Evolutionary conservation across 2,888 invertebrate genomes (phyloP).

Genomic region (Drosophila lacicola): DNA sequence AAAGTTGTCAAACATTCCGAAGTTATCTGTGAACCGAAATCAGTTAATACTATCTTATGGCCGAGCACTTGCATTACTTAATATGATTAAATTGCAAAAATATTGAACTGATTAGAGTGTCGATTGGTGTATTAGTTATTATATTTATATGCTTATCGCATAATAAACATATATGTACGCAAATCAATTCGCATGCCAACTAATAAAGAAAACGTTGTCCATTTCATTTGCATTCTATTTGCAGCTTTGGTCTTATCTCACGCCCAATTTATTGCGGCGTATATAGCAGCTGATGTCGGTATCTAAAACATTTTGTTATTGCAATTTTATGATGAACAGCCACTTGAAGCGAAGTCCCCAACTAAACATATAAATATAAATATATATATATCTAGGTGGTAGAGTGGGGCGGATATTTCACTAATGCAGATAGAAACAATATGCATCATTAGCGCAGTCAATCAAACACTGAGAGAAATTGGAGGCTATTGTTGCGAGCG

Average conservation of each 20-base stretch:
- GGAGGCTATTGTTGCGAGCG: background rate
- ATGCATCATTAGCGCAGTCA: slow-evolving; percentile 4
- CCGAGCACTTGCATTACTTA: background rate
- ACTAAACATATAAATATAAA: slow-evolving; percentile 2
- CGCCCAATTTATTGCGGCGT: slow-evolving; percentile 18
- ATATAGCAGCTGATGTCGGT: slow-evolving; percentile 12
- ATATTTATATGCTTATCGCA: slow-evolving; percentile 34
- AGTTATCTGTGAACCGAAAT: slow-evolving; percentile 2
- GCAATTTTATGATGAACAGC: slow-evolving; percentile 18
- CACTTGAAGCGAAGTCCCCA: slow-evolving; percentile 9
- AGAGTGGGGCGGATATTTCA: slow-evolving; percentile 16
- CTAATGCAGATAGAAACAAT: slow-evolving; percentile 25
- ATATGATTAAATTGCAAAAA: background rate
- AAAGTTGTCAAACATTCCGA: background rate
- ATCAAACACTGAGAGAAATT: slow-evolving; percentile 53
- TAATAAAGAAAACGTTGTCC: background rate
- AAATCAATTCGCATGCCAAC: slow-evolving; percentile 3
- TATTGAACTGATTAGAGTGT: slow-evolving; percentile 20
- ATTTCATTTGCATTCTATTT: slow-evolving; percentile 31
- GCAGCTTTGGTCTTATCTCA: slow-evolving; percentile 28
- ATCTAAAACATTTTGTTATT: slow-evolving; percentile 26
- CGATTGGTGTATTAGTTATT: background rate
- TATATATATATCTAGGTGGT: background rate
- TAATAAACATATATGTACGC: slow-evolving; percentile 7
- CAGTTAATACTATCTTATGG: background rate